phyloP scores from a whole-genome alignment of 2,888 invertebrate species.

The Dryobota labecula region DNA sequence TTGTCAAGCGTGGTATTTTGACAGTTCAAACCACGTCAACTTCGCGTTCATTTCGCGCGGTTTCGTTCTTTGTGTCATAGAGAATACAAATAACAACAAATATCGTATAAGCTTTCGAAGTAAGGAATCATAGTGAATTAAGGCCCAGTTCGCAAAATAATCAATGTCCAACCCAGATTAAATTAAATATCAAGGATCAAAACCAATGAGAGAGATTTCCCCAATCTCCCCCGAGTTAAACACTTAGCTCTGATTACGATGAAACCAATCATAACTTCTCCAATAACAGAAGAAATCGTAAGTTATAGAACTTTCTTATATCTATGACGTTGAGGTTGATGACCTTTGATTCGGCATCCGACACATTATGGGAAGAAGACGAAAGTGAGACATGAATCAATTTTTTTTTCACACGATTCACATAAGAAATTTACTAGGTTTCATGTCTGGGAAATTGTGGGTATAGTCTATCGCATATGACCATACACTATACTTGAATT shows the following conservation, averaged over 20 bases:
- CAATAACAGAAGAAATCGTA: conserved; percentile 69
- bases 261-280: conserved; percentile 74
- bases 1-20: no score
- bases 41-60: no score
- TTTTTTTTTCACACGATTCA: background rate
- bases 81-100: no score
- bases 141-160: conserved; percentile 1
- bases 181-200: conserved; percentile 5
- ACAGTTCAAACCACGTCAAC: no score
- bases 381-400: background rate
- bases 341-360: conserved; percentile 9
- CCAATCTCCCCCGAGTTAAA: conserved; percentile 37
- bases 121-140: no score
- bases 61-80: no score
- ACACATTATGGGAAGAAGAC: background rate
- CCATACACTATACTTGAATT: background rate
- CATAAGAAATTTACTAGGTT: background rate
- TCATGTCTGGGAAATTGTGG: background rate
- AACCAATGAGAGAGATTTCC: conserved; percentile 11
- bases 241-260: conserved; percentile 70
- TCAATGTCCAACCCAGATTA: conserved; percentile 7
- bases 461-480: no score
- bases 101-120: no score
- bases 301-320: conserved; percentile 23
- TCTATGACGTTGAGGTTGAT: background rate